Evolutionary conservation across 2,113 vertebrate genomes (phyloP), one percentile per base, ranked within the genome.

Genomic region (Calonectris borealis): DNA sequence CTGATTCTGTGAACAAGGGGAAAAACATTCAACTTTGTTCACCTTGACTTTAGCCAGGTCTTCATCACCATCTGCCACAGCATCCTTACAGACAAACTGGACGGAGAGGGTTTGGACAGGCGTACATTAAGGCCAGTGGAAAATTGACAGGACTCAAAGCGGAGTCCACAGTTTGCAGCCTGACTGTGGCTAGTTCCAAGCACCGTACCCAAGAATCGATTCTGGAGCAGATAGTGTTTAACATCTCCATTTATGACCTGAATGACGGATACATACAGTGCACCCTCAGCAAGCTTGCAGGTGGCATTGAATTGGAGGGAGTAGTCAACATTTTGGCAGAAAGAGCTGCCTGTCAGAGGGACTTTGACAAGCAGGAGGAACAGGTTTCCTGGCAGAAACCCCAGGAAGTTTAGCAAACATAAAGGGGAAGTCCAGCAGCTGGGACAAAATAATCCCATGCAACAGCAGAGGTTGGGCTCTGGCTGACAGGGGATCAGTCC

Each of bases 131-230:
- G n/a, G 22, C 7, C 13, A 13, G 15, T 44, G 11, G 26, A 76
- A 92, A 86, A 82, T 0, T 49, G 31, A 49, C 1, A 3, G 15
- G n/a, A 22, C 31, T 69, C 40, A 52, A 75, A 61, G 29, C 4
- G 2, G 40, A 61, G 31, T 27, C 36, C 31, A 52, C 24, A 15
- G 26, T 32, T 86, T 87, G 55, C 62, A 87, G 70, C n/a, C 48
- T 55, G 42, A 31, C 13, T 19, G 24, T 29, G 10, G 12, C 31
- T 57, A 49, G 5, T 70, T 42, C 70, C 48, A 57, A 62, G 26
- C 22, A 48, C n/a, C 2, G 2, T 36, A 42, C 49, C 17, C 10
- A 32, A 7, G 13, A 72, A 57, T 29, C 0, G 1, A 7, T 62
- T 65, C 27, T 72, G 36, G 15, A 65, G n/a, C 14, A 57, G 49